phyloP scores from a whole-genome alignment of 92 coral and sea anemone species.

The Hydrozoanthus gracilis region DNA sequence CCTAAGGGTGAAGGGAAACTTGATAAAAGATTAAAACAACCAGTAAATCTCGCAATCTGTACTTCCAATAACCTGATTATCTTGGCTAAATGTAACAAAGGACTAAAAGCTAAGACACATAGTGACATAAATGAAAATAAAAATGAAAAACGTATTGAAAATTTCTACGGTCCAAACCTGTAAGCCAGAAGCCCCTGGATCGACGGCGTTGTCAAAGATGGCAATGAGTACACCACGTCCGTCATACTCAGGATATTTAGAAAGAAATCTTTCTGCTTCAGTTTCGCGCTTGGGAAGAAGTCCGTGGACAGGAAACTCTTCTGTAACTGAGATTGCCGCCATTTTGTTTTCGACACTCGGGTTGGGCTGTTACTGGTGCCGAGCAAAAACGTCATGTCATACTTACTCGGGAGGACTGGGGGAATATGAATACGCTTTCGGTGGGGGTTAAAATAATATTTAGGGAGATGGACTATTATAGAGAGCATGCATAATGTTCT shows the following conservation, averaged over 20 bases:
- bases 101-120: too few species aligned
- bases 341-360: constrained; percentile 13
- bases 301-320: constrained; percentile 92
- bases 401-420: constrained; percentile 8
- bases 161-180: constrained; percentile 64
- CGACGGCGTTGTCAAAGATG: constrained; percentile 95
- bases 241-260: constrained; percentile 87
- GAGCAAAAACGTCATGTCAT: neutral
- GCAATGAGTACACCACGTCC: constrained; percentile 95
- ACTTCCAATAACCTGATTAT: too few species aligned
- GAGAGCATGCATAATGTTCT: too few species aligned
- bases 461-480: neutral
- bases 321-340: constrained; percentile 83
- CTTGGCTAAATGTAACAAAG: too few species aligned
- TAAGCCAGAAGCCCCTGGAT: constrained; percentile 95
- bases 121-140: too few species aligned
- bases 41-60: too few species aligned
- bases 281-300: constrained; percentile 95
- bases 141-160: too few species aligned
- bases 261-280: constrained; percentile 90
- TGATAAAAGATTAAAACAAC: too few species aligned
- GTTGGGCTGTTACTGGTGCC: neutral
- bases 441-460: neutral
- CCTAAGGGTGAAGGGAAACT: too few species aligned
- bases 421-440: neutral